Evolutionary conservation across 2,888 invertebrate genomes (phyloP).

Genomic region (Calameuta pallipes): DNA sequence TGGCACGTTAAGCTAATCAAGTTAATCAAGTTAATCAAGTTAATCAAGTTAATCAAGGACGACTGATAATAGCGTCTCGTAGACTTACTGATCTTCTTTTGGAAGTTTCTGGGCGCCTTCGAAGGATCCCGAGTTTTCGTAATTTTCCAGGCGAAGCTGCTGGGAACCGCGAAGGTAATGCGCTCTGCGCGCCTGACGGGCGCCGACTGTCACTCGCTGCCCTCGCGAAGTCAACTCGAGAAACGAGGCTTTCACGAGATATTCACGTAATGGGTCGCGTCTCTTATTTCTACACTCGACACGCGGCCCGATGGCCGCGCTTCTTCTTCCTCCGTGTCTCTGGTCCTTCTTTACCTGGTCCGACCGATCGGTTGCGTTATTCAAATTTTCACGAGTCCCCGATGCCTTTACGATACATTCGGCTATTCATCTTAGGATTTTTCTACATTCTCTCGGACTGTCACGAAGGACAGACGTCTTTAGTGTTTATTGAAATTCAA

Average conservation of each 20-base stretch:
- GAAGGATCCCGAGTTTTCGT: neutral
- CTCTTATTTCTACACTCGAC: neutral
- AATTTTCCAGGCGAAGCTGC: neutral
- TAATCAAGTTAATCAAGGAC: too few species aligned
- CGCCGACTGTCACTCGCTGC: constrained; percentile 16
- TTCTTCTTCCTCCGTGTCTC: neutral
- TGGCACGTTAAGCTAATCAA: neutral
- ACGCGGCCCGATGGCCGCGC: too few species aligned
- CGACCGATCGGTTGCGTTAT: neutral
- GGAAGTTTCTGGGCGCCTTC: neutral
- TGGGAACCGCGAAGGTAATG: neutral
- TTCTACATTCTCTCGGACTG: neutral
- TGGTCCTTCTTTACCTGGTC: neutral
- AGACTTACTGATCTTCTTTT: neutral
- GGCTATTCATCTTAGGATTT: too few species aligned
- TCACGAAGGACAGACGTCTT: neutral
- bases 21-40: too few species aligned
- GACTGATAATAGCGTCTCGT: neutral
- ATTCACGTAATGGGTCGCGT: constrained; percentile 47
- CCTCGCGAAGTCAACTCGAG: constrained; percentile 46
- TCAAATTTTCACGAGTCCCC: neutral
- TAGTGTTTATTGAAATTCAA: neutral
- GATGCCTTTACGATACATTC: neutral
- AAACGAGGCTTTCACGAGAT: constrained; percentile 58
- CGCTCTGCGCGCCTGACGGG: neutral